Conservation (phyloP, 2,797 vertebrate species). For the Syngnathus acus region DNA sequence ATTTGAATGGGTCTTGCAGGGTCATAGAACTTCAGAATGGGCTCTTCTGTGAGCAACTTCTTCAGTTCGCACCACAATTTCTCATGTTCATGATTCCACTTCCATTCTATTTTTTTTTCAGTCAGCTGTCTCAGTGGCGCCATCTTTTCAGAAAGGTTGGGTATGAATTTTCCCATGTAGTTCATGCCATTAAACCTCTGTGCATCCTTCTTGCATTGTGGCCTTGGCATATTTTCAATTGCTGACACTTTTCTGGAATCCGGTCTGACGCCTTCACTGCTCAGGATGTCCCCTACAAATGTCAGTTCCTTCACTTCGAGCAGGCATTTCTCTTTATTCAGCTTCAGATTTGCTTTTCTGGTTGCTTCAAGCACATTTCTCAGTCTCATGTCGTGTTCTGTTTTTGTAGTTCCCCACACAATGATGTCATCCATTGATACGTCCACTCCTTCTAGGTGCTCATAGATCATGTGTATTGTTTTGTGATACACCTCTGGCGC, state of each 20-base stretch:
- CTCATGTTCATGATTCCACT: constrained; percentile 12
- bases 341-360: constrained; percentile 5
- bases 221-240: constrained; percentile 11
- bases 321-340: constrained; percentile 15
- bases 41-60: not conserved
- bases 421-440: constrained; percentile 15
- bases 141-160: constrained; percentile 11
- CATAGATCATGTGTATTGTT: constrained; percentile 18
- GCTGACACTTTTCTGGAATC: constrained; percentile 12
- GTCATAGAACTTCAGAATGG: constrained; percentile 11
- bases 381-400: constrained; percentile 3
- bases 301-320: not conserved
- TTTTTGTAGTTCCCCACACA: constrained; percentile 7
- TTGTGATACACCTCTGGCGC: constrained; percentile 7
- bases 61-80: not conserved
- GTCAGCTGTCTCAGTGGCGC: constrained; percentile 4
- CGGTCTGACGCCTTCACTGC: constrained; percentile 2
- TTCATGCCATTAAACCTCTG: constrained; percentile 16
- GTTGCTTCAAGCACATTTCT: constrained; percentile 3
- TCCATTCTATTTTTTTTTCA: constrained; percentile 1
- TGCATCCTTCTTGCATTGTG: constrained; percentile 6
- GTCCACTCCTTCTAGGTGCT: constrained; percentile 10
- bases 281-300: constrained; percentile 9
- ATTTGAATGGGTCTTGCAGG: not conserved
- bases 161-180: constrained; percentile 14